These are phyloP conservation scores for Pristionchus exspectatus DNA, from an alignment of 2,888 invertebrate species.

Conservation along the genomic window DNA sequence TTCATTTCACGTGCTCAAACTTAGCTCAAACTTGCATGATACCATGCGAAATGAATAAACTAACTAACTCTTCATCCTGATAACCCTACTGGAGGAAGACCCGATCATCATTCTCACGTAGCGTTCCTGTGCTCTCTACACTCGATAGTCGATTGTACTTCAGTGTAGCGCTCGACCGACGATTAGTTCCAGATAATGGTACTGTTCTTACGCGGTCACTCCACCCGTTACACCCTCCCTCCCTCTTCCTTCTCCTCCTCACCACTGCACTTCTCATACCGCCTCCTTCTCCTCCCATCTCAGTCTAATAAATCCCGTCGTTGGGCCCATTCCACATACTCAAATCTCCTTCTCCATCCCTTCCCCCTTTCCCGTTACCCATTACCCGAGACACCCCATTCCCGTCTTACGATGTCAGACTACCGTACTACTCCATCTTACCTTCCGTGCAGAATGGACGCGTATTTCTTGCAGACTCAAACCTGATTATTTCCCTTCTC, in stretches of 20 bases:
- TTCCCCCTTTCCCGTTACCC: neutral
- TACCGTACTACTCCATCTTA: neutral
- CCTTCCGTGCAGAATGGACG: neutral
- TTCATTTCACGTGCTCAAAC: no score
- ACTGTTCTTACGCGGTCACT: neutral
- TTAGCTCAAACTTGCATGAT: no score
- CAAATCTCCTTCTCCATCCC: neutral
- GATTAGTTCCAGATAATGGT: constrained; percentile 13
- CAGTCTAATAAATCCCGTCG: constrained; percentile 28
- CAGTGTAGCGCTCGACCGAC: neutral
- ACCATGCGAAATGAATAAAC: no score
- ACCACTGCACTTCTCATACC: neutral
- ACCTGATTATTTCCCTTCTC: neutral
- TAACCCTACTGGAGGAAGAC: neutral
- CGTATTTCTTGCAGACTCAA: neutral
- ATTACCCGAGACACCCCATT: neutral
- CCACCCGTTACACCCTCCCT: neutral
- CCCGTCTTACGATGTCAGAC: neutral
- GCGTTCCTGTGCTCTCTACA: neutral
- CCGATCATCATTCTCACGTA: neutral
- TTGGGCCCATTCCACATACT: constrained; percentile 18
- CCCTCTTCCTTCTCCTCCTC: neutral
- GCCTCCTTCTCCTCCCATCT: neutral
- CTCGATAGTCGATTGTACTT: neutral
- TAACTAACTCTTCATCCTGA: no score